phyloP scores from a whole-genome alignment of 2,797 vertebrate species.

The Clarias platycephalus region DNA sequence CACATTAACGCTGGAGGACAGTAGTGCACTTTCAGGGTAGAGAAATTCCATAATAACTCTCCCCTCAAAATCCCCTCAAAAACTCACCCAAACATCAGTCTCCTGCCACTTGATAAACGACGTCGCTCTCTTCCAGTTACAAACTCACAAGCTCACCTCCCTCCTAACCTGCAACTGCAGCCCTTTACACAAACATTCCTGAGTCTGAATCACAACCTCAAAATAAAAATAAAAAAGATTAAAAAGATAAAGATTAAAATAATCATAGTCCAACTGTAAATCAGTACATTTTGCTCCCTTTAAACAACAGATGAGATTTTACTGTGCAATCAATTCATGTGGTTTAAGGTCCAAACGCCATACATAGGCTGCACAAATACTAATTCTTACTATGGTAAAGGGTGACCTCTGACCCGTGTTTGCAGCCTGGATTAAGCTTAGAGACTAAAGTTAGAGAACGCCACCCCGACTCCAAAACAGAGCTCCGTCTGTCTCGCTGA shows the following conservation, averaged over 20 bases:
- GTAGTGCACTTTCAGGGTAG: not conserved
- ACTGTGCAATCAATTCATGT: constrained; percentile 15
- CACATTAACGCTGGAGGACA: not conserved
- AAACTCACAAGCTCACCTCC: not conserved
- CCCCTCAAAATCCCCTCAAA: not conserved
- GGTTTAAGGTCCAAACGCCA: constrained; percentile 40
- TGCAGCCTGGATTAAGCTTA: constrained; percentile 13
- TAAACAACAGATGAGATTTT: not conserved
- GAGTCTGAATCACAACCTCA: constrained; percentile 47
- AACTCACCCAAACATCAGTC: not conserved
- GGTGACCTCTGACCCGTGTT: not conserved
- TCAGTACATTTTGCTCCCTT: constrained; percentile 30
- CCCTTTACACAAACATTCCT: constrained; percentile 49
- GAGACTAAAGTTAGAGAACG: constrained; percentile 28
- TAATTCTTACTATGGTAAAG: not conserved
- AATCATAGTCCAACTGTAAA: constrained; percentile 50
- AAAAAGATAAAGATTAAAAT: constrained; percentile 19
- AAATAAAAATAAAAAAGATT: constrained; percentile 25
- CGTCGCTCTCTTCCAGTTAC: constrained; percentile 3
- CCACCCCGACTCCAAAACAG: constrained; percentile 26
- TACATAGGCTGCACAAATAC: constrained; percentile 11
- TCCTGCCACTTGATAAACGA: not conserved
- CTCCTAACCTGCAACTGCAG: constrained; percentile 30
- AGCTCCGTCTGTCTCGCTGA: constrained; percentile 26
- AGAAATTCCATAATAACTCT: not conserved